Conservation (phyloP, 37 sponge, comb jelly and placozoan genomes). For the Mnemiopsis leidyi region DNA sequence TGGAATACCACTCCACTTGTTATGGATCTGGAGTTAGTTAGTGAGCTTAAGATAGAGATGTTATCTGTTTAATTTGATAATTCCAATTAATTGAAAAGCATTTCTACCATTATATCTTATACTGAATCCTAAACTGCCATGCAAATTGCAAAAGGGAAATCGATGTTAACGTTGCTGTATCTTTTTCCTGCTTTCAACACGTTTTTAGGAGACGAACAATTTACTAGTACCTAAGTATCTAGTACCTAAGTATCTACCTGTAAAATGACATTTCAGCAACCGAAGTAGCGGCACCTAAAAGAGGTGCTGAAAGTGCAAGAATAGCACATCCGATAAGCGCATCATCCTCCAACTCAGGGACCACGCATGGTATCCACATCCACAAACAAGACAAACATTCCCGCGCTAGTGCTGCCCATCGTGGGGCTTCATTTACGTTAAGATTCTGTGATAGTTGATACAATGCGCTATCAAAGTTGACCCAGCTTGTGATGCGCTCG, state of each 20-base stretch:
- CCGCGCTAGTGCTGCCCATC: not conserved
- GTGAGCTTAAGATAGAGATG: too few relatives aligned
- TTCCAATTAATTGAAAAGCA: too few relatives aligned
- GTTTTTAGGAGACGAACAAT: too few relatives aligned
- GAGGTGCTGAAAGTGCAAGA: conserved; percentile 60
- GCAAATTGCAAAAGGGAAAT: too few relatives aligned
- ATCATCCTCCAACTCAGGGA: not conserved
- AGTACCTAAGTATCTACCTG: not conserved
- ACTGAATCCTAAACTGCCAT: too few relatives aligned
- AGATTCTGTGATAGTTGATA: conserved; percentile 12
- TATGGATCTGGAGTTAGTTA: not conserved
- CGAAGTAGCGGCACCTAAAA: not conserved
- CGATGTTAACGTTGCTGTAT: too few relatives aligned
- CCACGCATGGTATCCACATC: not conserved
- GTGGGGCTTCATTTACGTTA: not conserved
- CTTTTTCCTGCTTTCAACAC: too few relatives aligned
- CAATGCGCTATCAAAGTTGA: not conserved
- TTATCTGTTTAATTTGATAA: too few relatives aligned
- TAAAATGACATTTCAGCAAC: conserved; percentile 13
- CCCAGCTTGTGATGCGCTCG: not conserved
- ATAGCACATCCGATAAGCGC: not conserved
- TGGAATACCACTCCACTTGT: not conserved
- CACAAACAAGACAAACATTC: conserved; percentile 18
- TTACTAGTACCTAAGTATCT: too few relatives aligned
- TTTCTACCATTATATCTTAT: too few relatives aligned